These are phyloP conservation scores for Corythoichthys haematopterus DNA, from an alignment of 2,113 vertebrate species.

Conservation along the genomic window DNA sequence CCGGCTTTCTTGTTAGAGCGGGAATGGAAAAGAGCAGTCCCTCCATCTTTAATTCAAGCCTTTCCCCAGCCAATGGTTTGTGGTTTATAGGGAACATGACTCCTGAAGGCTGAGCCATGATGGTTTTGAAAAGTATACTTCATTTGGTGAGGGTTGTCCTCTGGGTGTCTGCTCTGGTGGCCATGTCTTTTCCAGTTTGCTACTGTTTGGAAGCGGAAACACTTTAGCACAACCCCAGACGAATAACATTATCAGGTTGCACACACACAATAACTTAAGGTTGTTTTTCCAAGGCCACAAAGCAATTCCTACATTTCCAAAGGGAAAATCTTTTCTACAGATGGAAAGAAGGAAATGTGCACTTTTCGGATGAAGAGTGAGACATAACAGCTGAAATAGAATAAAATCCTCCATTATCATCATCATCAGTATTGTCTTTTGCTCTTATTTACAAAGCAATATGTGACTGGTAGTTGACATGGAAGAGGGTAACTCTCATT, in stretches of 20 bases:
- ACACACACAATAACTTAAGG: constrained; percentile 60
- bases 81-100: constrained; percentile 54
- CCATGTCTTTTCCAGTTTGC: constrained; percentile 47
- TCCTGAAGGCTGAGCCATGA: constrained; percentile 42
- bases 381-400: constrained; percentile 36
- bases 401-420: constrained; percentile 22
- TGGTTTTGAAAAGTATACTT: constrained; percentile 30
- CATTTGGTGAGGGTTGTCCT: constrained; percentile 39
- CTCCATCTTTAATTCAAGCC: constrained; percentile 53
- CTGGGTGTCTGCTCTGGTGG: constrained; percentile 49
- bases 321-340: constrained; percentile 60
- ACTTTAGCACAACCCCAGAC: constrained; percentile 46
- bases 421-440: constrained; percentile 37
- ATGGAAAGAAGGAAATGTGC: constrained; percentile 52
- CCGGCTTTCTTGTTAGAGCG: constrained; percentile 36
- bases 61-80: constrained; percentile 31
- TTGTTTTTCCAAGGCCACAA: constrained; percentile 59
- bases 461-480: constrained; percentile 23
- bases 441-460: constrained; percentile 15
- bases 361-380: constrained; percentile 53
- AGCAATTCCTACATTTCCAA: constrained; percentile 47
- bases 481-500: constrained; percentile 22
- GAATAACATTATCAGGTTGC: constrained; percentile 56
- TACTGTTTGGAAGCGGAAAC: constrained; percentile 57
- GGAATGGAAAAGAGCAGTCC: constrained; percentile 32